Evolutionary conservation across 2,113 vertebrate genomes (phyloP), one percentile per base, ranked within the genome.

Genomic region (Lipotes vexillifer): DNA sequence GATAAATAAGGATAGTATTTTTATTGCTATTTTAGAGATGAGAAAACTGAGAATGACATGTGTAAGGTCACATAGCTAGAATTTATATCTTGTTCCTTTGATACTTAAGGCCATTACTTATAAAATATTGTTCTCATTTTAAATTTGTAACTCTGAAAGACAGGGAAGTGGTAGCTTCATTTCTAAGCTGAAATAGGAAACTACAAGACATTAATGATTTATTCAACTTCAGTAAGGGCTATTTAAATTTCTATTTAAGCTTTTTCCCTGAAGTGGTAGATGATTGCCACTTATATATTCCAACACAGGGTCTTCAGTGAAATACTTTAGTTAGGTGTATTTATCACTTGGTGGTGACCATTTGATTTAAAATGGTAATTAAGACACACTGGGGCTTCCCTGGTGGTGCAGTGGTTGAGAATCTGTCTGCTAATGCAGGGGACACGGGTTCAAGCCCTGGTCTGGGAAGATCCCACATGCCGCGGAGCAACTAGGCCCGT

Each of bases 281-380:
- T 92, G 14, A 94, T 74, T 72, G 29, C 44, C 71, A 78, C 27
- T 90, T 90, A 10, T 41, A 13, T 61, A 85, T n/a, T 85, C 29
- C 71, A 93, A 49, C 78, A 65, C 2, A 41, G n/a, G 66, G 9
- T 94, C 57, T 90, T 74, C 11, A 86, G 72, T 59, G 27, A 95
- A 80, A 59, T 75, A 44, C 25, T 78, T 29, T 68, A 85, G 9
- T 93, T 75, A 61, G 27, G 59, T 18, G 44, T 74, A 21, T 90
- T 82, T 95, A 31, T 71, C 33, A 69, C 33, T 63, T 87, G 20
- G 66, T 75, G 15, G n/a, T 78, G 18, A 27, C 11, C 68, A 57
- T 77, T 90, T 91, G 72, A 93, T 33, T 78, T 65, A 92, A 94
- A 95, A 88, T 83, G 25, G 61, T 65, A 63, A 38, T 29, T n/a